phyloP scores from a whole-genome alignment of 2,113 vertebrate species.

The Scomber japonicus region DNA sequence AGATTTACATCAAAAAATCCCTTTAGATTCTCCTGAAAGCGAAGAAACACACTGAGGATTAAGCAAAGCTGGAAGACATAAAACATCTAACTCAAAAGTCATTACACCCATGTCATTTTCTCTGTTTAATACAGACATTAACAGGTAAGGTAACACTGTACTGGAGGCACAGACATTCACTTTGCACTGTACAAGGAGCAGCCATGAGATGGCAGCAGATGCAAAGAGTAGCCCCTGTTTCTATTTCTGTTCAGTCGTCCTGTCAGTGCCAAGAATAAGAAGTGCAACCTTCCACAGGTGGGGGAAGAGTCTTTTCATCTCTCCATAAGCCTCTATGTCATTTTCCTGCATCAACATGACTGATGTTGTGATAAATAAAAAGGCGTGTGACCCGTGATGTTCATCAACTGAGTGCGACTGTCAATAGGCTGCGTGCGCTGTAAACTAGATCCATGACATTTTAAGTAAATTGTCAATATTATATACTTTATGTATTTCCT shows the following conservation, averaged over 20 bases:
- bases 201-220: constrained; percentile 80
- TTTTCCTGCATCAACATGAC: constrained; percentile 6
- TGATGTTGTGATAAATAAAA: constrained; percentile 15
- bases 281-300: constrained; percentile 11
- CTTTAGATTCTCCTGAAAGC: background rate
- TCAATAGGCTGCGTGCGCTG: background rate
- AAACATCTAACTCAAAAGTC: background rate
- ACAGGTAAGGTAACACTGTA: background rate
- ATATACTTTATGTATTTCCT: too few species aligned
- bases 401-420: constrained; percentile 32
- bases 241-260: background rate
- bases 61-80: background rate
- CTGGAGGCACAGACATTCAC: background rate
- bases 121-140: background rate
- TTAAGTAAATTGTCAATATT: constrained; percentile 23
- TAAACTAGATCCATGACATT: constrained; percentile 12
- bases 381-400: background rate
- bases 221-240: constrained; percentile 38
- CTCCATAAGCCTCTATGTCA: background rate
- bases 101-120: background rate
- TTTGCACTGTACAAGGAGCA: constrained; percentile 4
- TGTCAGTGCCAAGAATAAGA: background rate
- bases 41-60: background rate
- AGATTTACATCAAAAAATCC: background rate
- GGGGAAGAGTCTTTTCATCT: background rate